Conservation (phyloP, 2,113 vertebrate species). For the Macroglossus sobrinus region DNA sequence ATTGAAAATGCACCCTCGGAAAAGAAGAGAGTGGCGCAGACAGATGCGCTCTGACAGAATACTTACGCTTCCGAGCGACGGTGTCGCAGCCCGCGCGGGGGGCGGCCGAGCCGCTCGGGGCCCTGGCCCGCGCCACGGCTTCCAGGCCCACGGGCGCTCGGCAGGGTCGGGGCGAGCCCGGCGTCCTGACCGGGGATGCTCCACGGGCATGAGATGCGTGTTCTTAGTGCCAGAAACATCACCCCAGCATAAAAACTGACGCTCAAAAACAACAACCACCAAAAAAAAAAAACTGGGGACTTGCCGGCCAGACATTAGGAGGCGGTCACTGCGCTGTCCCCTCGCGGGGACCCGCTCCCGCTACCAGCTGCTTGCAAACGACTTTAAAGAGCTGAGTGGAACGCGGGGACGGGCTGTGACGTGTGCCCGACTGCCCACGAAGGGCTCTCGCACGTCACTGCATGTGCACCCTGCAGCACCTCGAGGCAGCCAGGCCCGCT, state of each 20-base stretch:
- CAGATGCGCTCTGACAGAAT: conserved; percentile 49
- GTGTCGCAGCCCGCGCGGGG: conserved; percentile 16
- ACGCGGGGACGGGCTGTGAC: not conserved
- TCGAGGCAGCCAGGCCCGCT: not conserved
- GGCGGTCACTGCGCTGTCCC: no score
- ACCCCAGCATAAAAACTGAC: not conserved
- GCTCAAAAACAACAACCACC: not conserved
- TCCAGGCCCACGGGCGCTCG: no score
- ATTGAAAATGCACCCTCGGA: conserved; percentile 40
- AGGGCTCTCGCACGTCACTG: not conserved
- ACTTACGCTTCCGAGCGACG: not conserved
- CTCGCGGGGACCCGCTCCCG: no score
- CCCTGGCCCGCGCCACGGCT: no score
- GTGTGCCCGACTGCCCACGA: not conserved
- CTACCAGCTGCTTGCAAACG: not conserved
- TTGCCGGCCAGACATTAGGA: no score
- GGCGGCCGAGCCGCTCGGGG: not conserved
- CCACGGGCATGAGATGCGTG: not conserved
- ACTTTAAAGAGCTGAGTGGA: not conserved
- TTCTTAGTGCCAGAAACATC: conserved; percentile 46
- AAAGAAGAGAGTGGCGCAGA: conserved; percentile 45
- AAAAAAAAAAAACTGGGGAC: not conserved
- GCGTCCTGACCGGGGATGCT: no score
- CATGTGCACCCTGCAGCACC: not conserved
- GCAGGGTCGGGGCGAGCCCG: no score